These are phyloP conservation scores for Percopsis omiscomaycus DNA, from an alignment of 2,797 vertebrate genomes.

Conservation along the genomic window DNA sequence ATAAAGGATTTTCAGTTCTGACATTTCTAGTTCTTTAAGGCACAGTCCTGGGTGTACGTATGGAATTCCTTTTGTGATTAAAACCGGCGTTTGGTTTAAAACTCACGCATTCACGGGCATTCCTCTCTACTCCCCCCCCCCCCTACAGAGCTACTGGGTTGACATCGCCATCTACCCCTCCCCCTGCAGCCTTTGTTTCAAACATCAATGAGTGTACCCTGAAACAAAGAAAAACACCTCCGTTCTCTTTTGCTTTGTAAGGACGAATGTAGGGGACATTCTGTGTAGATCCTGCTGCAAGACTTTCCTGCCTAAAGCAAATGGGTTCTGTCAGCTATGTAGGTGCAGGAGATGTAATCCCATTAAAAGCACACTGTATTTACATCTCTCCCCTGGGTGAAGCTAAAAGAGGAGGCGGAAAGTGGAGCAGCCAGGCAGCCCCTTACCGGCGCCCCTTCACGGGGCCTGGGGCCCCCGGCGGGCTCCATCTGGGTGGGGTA, in stretches of 20 bases:
- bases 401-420: slow-evolving; percentile 68
- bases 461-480: slow-evolving; percentile 63
- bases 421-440: slow-evolving; percentile 63
- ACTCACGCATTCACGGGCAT: too few relatives aligned
- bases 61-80: too few relatives aligned
- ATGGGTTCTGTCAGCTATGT: slow-evolving; percentile 50
- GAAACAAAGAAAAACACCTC: slow-evolving; percentile 33
- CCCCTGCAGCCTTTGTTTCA: too few relatives aligned
- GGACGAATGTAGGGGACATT: slow-evolving; percentile 15
- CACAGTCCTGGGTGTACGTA: too few relatives aligned
- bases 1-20: too few relatives aligned
- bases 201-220: too few relatives aligned
- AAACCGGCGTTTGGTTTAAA: too few relatives aligned
- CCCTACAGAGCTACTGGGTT: too few relatives aligned
- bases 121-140: too few relatives aligned
- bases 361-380: slow-evolving; percentile 67
- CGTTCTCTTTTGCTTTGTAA: slow-evolving; percentile 19
- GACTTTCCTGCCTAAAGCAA: slow-evolving; percentile 26
- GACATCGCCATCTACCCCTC: too few relatives aligned
- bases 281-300: slow-evolving; percentile 7
- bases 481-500: slow-evolving; percentile 72
- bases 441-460: slow-evolving; percentile 81
- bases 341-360: slow-evolving; percentile 60
- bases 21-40: too few relatives aligned
- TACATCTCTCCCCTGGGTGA: slow-evolving; percentile 61